Percentiles rank a stretch among this genome's conserved stretches.
Evolutionary conservation across 2,888 invertebrate genomes (phyloP).

Genomic region (Homarus gammarus): DNA sequence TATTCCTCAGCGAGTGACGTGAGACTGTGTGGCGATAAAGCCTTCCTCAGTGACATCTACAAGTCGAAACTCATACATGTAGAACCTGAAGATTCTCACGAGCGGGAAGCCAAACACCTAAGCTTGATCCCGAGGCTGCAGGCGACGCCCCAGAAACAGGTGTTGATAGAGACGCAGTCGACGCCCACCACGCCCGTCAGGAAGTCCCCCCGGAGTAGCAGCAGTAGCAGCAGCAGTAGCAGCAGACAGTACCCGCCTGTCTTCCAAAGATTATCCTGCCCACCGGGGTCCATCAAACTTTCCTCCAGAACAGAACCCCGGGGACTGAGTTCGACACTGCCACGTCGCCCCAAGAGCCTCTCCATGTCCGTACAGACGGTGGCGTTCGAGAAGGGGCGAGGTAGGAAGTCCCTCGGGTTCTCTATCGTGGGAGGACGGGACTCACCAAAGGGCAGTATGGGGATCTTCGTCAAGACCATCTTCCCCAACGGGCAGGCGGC

Average conservation of each 20-base stretch:
- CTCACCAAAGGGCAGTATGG: constrained; percentile 84
- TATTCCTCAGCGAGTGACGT: constrained; percentile 58
- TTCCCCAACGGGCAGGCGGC: constrained; percentile 92
- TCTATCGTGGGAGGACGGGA: constrained; percentile 81
- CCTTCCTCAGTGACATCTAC: constrained; percentile 45
- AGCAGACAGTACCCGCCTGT: constrained; percentile 29
- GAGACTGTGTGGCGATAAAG: constrained; percentile 46
- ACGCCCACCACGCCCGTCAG: constrained; percentile 45
- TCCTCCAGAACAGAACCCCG: constrained; percentile 54
- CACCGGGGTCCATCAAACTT: constrained; percentile 41
- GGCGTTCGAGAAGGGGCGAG: constrained; percentile 79
- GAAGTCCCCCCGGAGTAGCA: constrained; percentile 40
- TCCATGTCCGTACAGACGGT: constrained; percentile 77
- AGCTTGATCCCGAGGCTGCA: constrained; percentile 36
- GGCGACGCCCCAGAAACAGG: constrained; percentile 40
- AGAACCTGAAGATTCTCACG: constrained; percentile 44
- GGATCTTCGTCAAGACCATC: constrained; percentile 93
- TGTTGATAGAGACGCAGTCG: constrained; percentile 39
- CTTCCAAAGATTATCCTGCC: constrained; percentile 36
- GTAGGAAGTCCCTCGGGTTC: constrained; percentile 80
- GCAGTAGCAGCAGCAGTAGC: too few relatives aligned
- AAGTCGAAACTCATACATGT: constrained; percentile 55
- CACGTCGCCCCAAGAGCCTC: constrained; percentile 67
- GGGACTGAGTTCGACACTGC: constrained; percentile 63
- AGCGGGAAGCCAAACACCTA: constrained; percentile 4